Evolutionary conservation across 2,797 vertebrate genomes (phyloP).

Genomic region (Cyclopterus lumpus): DNA sequence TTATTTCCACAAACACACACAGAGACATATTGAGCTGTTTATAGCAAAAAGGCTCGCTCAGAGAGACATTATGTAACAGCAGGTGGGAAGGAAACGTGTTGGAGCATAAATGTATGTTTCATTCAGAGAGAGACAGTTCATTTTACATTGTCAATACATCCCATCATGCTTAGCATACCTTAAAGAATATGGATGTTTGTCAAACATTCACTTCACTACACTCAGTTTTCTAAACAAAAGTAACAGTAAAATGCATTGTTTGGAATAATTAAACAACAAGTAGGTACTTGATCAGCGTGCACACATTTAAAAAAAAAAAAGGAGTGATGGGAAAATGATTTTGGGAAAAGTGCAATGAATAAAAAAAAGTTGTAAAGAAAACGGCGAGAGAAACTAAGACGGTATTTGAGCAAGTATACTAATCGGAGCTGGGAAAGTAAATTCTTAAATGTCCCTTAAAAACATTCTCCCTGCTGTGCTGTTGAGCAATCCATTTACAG

Average conservation of each 20-base stretch:
- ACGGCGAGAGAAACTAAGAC: background rate
- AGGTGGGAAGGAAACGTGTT: background rate
- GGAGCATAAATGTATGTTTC: background rate
- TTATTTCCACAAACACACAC: background rate
- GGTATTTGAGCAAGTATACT: background rate
- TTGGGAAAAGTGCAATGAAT: background rate
- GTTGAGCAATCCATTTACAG: conserved; percentile 35
- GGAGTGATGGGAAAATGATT: background rate
- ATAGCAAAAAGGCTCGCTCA: no score
- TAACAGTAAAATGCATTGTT: background rate
- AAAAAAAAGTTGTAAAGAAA: background rate
- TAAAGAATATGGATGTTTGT: background rate
- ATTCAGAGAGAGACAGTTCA: background rate
- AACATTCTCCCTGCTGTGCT: conserved; percentile 23
- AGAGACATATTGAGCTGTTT: no score
- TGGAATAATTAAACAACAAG: background rate
- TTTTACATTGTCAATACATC: background rate
- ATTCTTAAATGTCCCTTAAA: conserved; percentile 12
- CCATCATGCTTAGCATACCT: background rate
- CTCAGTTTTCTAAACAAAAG: background rate
- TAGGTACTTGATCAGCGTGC: background rate
- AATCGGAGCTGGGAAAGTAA: conserved; percentile 18
- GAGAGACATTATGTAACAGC: no score
- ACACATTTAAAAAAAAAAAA: background rate
- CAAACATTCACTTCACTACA: background rate